A percentile compares a stretch with the other conserved stretches of the same genome.
Conservation (phyloP, 2,888 invertebrate species). For the Caradrina clavipalpis region DNA sequence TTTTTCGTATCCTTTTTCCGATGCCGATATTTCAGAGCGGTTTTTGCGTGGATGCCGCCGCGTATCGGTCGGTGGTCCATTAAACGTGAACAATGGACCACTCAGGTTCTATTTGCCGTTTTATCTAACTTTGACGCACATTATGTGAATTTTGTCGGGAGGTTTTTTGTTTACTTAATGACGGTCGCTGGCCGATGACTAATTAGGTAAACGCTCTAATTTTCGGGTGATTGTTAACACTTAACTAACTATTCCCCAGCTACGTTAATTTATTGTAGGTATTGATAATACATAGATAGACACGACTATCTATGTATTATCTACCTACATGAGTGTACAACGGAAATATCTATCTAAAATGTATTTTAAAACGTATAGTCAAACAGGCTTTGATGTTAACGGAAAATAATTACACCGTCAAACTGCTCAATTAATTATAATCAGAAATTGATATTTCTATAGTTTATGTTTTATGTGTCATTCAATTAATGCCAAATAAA, state of each 20-base stretch:
- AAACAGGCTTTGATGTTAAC: conserved; percentile 35
- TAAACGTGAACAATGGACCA: conserved; percentile 87
- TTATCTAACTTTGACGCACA: conserved; percentile 88
- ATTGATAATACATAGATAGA: background rate
- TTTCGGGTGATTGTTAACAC: conserved; percentile 23
- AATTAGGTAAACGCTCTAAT: conserved; percentile 55
- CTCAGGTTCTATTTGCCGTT: conserved; percentile 86
- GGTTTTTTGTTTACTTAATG: conserved; percentile 75
- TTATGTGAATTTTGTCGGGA: conserved; percentile 85
- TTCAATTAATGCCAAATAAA: conserved; percentile 45
- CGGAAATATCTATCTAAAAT: background rate
- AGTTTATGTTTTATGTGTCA: conserved; percentile 44
- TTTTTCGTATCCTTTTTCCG: conserved; percentile 85
- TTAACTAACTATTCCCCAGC: background rate
- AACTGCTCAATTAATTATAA: conserved; percentile 52
- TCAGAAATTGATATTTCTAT: conserved; percentile 40
- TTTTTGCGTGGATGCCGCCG: conserved; percentile 83
- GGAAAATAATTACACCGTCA: conserved; percentile 37
- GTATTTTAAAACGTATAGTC: conserved; percentile 5
- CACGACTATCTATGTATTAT: background rate
- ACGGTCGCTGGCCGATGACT: conserved; percentile 68
- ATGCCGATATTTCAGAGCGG: conserved; percentile 77
- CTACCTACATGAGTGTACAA: background rate
- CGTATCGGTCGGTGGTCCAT: conserved; percentile 87
- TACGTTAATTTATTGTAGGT: background rate